These are phyloP conservation scores for Zaprionus inermis DNA, from an alignment of 1,140 invertebrate species.

Conservation along the genomic window DNA sequence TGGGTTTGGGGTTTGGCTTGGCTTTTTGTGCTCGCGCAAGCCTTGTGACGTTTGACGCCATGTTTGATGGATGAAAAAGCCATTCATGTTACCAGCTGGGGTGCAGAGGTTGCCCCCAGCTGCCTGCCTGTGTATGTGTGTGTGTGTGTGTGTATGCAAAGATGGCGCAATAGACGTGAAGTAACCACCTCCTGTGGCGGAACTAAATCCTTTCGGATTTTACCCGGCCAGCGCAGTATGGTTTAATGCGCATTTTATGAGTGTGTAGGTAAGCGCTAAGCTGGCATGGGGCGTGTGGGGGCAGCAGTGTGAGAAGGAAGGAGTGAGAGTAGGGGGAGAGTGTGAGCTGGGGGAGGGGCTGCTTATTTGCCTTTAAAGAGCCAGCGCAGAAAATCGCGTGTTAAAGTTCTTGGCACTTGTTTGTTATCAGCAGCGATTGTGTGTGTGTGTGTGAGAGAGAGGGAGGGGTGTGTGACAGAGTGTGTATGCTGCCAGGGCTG, in stretches of 20 bases:
- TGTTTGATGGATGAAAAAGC: conserved; percentile 83
- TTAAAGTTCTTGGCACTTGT: conserved; percentile 69
- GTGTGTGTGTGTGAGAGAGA: neutral
- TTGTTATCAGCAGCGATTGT: conserved; percentile 11
- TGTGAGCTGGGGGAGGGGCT: neutral
- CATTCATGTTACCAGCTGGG: conserved; percentile 82
- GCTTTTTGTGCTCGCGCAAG: conserved; percentile 72
- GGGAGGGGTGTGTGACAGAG: neutral
- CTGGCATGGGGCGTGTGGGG: conserved; percentile 20
- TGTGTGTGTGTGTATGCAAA: conserved; percentile 62
- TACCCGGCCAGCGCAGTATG: conserved; percentile 69
- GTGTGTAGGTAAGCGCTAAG: conserved; percentile 61
- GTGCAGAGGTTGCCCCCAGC: conserved; percentile 69
- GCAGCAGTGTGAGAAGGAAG: neutral
- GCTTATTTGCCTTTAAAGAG: conserved; percentile 62
- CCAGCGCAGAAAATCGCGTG: conserved; percentile 50
- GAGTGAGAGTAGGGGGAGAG: neutral
- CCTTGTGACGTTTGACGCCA: conserved; percentile 83
- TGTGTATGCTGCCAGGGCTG: conserved; percentile 5
- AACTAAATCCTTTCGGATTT: conserved; percentile 81
- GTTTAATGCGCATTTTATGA: conserved; percentile 82
- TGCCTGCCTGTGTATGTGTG: conserved; percentile 21
- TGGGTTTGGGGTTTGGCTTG: conserved; percentile 41
- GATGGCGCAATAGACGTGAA: conserved; percentile 80
- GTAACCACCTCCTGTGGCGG: conserved; percentile 77